phyloP scores from a whole-genome alignment of 1,140 invertebrate species.

The Platorchestia sp. region DNA sequence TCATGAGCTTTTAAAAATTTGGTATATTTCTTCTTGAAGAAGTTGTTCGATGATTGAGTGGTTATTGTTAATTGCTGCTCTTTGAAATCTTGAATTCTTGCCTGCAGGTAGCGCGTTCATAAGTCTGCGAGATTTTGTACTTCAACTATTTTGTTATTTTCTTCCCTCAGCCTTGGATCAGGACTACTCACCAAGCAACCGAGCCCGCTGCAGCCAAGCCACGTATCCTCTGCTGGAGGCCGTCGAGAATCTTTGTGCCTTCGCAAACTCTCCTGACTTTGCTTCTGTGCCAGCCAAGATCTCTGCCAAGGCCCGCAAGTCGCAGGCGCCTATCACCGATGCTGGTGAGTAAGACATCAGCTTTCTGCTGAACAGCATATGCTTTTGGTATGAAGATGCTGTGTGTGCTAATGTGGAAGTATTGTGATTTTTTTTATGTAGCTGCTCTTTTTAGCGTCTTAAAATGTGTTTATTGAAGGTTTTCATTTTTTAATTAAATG shows the following conservation, averaged over 20 bases:
- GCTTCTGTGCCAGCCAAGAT: conserved; percentile 92
- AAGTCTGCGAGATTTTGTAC: neutral
- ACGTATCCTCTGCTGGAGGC: conserved; percentile 90
- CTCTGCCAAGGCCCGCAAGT: conserved; percentile 80
- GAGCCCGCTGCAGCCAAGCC: conserved; percentile 82
- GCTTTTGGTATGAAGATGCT: neutral
- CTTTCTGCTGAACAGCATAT: neutral
- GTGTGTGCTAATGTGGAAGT: too few species aligned
- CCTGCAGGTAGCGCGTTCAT: neutral
- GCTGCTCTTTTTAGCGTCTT: too few species aligned
- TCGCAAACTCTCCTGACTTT: conserved; percentile 94
- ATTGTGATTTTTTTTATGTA: too few species aligned
- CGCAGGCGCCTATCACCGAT: conserved; percentile 88
- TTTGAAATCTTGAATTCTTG: neutral
- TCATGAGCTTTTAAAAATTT: neutral
- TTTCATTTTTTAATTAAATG: too few species aligned
- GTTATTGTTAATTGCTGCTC: neutral
- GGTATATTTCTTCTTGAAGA: neutral
- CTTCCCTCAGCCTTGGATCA: conserved; percentile 78
- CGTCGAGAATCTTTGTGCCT: conserved; percentile 92
- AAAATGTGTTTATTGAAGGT: too few species aligned
- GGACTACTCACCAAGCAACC: conserved; percentile 83
- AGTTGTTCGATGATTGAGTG: neutral
- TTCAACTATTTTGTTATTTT: neutral
- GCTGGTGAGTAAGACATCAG: conserved; percentile 78